These are phyloP conservation scores for Pteromalus puparum DNA, from an alignment of 1,140 invertebrate species.

Conservation along the genomic window DNA sequence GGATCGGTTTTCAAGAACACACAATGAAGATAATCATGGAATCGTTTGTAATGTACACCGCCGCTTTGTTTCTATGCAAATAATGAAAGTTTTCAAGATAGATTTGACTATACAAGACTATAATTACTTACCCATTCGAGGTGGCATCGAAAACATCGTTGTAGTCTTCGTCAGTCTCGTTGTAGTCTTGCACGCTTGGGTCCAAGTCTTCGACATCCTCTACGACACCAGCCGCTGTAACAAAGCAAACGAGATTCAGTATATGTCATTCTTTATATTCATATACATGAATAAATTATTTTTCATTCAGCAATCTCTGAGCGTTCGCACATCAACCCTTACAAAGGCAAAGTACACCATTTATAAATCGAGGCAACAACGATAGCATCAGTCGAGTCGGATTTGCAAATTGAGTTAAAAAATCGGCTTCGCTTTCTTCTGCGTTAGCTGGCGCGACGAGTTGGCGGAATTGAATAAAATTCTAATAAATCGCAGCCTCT, in stretches of 20 bases:
- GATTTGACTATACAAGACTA: no score
- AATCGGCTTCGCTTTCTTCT: constrained; percentile 15
- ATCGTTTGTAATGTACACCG: neutral
- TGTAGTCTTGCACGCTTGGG: constrained; percentile 63
- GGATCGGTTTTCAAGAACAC: neutral
- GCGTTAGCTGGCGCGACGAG: neutral
- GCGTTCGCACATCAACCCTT: no score
- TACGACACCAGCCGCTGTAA: constrained; percentile 19
- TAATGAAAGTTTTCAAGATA: no score
- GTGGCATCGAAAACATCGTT: constrained; percentile 65
- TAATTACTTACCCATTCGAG: constrained; percentile 60
- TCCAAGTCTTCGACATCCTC: constrained; percentile 58
- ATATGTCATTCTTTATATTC: neutral
- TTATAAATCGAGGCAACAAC: neutral
- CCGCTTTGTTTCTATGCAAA: neutral
- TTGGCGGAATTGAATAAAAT: constrained; percentile 29
- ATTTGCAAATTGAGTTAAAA: constrained; percentile 17
- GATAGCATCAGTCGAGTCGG: neutral
- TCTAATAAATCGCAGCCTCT: constrained; percentile 36
- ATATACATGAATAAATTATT: neutral
- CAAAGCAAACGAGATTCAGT: neutral
- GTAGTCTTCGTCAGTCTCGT: constrained; percentile 60
- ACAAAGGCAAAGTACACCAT: neutral
- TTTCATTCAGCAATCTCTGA: no score
- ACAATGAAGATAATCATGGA: constrained; percentile 5